Percentiles rank a stretch among this genome's conserved stretches.
Evolutionary conservation across 2,113 vertebrate genomes (phyloP).

Genomic region (Fulica atra): DNA sequence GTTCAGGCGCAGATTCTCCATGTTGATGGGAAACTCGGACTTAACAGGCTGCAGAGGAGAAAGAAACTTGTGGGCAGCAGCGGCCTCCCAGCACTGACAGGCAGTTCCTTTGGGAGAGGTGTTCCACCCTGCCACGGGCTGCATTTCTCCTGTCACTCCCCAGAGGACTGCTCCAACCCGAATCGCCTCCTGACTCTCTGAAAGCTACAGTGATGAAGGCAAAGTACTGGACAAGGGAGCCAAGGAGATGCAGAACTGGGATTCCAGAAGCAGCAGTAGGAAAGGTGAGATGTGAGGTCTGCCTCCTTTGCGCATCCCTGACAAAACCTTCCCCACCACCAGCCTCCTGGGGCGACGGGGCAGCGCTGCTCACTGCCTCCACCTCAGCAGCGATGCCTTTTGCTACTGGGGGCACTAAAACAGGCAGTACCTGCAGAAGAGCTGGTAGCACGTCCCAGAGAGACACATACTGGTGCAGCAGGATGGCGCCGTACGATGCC

Average conservation of each 20-base stretch:
- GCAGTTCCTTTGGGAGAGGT: background rate
- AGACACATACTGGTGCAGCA: constrained; percentile 79
- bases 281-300: background rate
- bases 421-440: constrained; percentile 60
- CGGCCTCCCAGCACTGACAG: background rate
- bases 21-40: constrained; percentile 83
- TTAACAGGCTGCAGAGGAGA: constrained; percentile 78
- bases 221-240: background rate
- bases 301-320: background rate
- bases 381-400: background rate
- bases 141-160: background rate
- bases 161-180: background rate
- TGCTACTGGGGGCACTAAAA: background rate
- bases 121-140: background rate
- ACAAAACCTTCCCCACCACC: background rate
- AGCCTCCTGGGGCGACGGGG: background rate
- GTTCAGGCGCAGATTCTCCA: constrained; percentile 91
- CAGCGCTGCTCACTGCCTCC: background rate
- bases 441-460: constrained; percentile 85
- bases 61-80: fast-evolving
- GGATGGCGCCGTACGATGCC: constrained; percentile 63
- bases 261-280: background rate
- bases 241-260: background rate
- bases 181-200: background rate
- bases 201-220: background rate